These are phyloP conservation scores for Drosophila melanica DNA, from an alignment of 1,140 invertebrate species.

Conservation along the genomic window DNA sequence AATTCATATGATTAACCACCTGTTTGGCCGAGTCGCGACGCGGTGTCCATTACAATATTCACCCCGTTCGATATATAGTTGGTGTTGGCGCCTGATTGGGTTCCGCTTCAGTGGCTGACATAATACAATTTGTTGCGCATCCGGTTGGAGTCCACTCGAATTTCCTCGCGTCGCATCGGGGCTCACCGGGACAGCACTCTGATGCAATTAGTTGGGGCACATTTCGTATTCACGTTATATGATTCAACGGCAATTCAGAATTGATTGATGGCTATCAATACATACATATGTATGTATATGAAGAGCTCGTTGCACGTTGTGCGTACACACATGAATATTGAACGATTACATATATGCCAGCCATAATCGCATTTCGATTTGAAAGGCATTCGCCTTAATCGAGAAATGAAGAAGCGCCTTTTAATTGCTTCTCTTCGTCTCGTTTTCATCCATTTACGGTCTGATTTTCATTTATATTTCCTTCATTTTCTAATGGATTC, in stretches of 20 bases:
- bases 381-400: conserved; percentile 19
- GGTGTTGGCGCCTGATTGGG: conserved; percentile 11
- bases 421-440: conserved; percentile 28
- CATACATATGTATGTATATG: too few relatives aligned
- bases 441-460: conserved; percentile 4
- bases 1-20: conserved; percentile 25
- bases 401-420: conserved; percentile 12
- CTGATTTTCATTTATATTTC: neutral
- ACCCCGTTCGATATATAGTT: neutral
- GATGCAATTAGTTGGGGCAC: conserved; percentile 44
- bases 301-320: conserved; percentile 2
- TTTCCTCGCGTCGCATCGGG: conserved; percentile 11
- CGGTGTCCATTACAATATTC: conserved; percentile 11
- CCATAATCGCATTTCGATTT: conserved; percentile 45
- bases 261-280: conserved; percentile 47
- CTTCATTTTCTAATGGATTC: conserved; percentile 50
- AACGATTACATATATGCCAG: conserved; percentile 40
- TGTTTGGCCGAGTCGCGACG: neutral
- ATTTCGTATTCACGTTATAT: conserved; percentile 44
- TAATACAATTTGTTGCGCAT: conserved; percentile 34
- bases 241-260: conserved; percentile 44
- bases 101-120: conserved; percentile 16
- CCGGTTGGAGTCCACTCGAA: conserved; percentile 31
- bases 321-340: conserved; percentile 44
- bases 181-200: conserved; percentile 17